A percentile compares a stretch with the other conserved stretches of the same genome.
Conservation (phyloP, 1,140 invertebrate species). For the Atta colombica region DNA sequence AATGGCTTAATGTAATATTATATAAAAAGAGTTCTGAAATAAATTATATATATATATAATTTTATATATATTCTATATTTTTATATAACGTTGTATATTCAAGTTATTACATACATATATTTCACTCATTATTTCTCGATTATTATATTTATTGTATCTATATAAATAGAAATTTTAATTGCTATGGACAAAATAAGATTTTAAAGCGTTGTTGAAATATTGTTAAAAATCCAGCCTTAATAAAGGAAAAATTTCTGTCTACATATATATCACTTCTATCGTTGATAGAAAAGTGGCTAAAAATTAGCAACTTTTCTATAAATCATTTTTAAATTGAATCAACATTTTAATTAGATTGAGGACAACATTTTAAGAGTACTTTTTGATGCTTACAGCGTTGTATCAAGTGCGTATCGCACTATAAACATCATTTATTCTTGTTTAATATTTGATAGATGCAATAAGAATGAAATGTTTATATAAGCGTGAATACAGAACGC, state of each 20-base stretch:
- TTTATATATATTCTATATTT: slow-evolving; percentile 4
- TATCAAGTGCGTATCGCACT: too few relatives aligned
- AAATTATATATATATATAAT: not conserved
- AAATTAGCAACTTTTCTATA: too few relatives aligned
- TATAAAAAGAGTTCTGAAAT: not conserved
- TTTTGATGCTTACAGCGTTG: too few relatives aligned
- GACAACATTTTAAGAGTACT: too few relatives aligned
- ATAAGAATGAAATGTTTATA: too few relatives aligned
- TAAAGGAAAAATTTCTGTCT: not conserved
- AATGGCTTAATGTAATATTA: not conserved
- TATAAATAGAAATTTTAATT: slow-evolving; percentile 37
- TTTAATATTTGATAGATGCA: too few relatives aligned
- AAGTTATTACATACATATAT: slow-evolving; percentile 7
- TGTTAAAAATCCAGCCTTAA: not conserved
- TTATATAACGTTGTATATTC: slow-evolving; percentile 2
- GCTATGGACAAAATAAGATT: not conserved
- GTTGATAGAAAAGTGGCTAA: too few relatives aligned
- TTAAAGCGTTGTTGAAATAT: not conserved
- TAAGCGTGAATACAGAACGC: too few relatives aligned
- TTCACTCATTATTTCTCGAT: not conserved
- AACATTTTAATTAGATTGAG: too few relatives aligned
- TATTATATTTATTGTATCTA: slow-evolving; percentile 11
- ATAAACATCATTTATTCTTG: too few relatives aligned
- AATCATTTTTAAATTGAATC: too few relatives aligned
- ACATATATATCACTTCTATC: not conserved